Percentiles rank a stretch among this genome's conserved stretches.
Evolutionary conservation across 2,113 vertebrate species (phyloP).

Genomic region (Prolemur simus): DNA sequence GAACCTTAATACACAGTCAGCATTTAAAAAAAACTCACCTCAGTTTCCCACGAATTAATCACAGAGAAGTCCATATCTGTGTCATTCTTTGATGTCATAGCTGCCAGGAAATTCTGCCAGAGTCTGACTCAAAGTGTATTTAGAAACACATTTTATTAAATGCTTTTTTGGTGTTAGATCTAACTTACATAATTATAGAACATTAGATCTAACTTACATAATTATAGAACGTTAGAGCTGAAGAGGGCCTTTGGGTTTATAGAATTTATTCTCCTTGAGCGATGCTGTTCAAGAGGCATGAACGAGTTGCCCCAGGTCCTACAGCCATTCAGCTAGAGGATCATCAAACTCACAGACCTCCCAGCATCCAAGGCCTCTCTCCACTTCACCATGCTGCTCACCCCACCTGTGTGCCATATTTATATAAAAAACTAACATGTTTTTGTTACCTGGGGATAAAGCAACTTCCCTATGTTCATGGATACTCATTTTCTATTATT

Average conservation of each 20-base stretch:
- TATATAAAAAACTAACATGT: neutral
- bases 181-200: neutral
- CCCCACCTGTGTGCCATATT: neutral
- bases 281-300: neutral
- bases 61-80: neutral
- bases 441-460: neutral
- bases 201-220: neutral
- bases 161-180: neutral
- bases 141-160: neutral
- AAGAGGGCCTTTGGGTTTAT: neutral
- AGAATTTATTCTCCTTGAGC: neutral
- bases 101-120: neutral
- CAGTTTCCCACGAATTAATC: conserved; percentile 58
- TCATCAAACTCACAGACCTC: neutral
- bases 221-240: neutral
- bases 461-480: neutral
- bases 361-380: neutral
- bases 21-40: neutral
- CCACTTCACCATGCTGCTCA: neutral
- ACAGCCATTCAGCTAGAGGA: neutral
- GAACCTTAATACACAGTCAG: conserved; percentile 24
- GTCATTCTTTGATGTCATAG: neutral
- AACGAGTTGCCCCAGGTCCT: neutral
- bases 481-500: neutral
- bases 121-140: conserved; percentile 33